These are phyloP conservation scores for Bubo scandiacus DNA, from an alignment of 2,113 vertebrate genomes.

Conservation along the genomic window DNA sequence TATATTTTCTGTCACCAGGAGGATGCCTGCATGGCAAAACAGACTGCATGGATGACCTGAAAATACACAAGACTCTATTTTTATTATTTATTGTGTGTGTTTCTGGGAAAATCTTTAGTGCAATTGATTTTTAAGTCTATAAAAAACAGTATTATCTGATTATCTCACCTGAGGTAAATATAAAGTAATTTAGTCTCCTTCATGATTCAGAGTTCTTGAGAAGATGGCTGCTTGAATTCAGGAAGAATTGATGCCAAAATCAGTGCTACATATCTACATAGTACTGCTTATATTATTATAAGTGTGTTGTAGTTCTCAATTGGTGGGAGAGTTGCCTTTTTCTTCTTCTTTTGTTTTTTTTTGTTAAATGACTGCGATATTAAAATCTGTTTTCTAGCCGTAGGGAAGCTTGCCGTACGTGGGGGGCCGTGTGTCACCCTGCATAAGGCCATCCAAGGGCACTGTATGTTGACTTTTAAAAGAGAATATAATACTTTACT, in stretches of 20 bases:
- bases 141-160: neutral
- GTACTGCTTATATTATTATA: neutral
- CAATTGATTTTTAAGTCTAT: neutral
- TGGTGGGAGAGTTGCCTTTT: neutral
- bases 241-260: neutral
- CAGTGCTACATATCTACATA: neutral
- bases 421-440: fast-evolving
- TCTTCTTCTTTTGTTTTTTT: neutral
- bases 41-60: neutral
- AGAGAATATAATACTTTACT: neutral
- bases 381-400: neutral
- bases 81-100: neutral
- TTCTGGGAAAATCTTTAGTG: neutral
- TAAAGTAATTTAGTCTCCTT: neutral
- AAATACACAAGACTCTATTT: neutral
- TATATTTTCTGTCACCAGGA: neutral
- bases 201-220: neutral
- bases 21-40: neutral
- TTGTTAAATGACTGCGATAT: neutral
- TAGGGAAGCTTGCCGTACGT: neutral
- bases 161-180: neutral
- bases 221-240: neutral
- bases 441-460: neutral
- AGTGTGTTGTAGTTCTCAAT: neutral
- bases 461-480: neutral